Evolutionary conservation across 2,888 invertebrate species (phyloP).

Genomic region (Rotaria magnacalcarata): DNA sequence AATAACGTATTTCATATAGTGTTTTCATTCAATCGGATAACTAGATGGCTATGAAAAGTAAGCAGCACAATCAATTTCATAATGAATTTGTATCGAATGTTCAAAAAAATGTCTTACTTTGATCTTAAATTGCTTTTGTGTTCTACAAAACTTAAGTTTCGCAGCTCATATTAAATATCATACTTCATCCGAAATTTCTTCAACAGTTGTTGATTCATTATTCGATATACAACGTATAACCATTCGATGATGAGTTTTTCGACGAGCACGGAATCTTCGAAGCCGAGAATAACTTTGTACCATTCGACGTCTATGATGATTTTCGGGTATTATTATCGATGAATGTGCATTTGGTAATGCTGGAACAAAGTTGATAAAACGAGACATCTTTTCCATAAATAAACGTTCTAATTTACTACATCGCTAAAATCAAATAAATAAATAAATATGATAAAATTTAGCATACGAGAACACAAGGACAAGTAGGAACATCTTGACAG

Average conservation of each 20-base stretch:
- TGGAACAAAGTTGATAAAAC: background rate
- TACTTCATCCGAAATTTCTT: background rate
- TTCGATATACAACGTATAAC: background rate
- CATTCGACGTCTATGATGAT: background rate
- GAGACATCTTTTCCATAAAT: conserved; percentile 21
- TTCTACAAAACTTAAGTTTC: too few relatives aligned
- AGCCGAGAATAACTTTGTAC: background rate
- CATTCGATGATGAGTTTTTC: background rate
- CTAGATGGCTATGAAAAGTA: too few relatives aligned
- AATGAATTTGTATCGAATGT: too few relatives aligned
- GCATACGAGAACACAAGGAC: conserved; percentile 4
- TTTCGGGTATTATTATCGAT: background rate
- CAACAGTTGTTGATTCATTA: background rate
- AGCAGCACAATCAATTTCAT: too few relatives aligned
- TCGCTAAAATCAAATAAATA: background rate
- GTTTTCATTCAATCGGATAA: too few relatives aligned
- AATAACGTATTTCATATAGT: too few relatives aligned
- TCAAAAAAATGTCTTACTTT: too few relatives aligned
- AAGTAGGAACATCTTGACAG: background rate
- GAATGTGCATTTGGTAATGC: background rate
- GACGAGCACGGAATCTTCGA: background rate
- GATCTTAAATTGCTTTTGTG: too few relatives aligned
- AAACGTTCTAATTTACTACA: conserved; percentile 17
- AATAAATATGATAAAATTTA: too few relatives aligned
- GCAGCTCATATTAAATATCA: too few relatives aligned